These are phyloP conservation scores for Orchesella cincta DNA, from an alignment of 1,140 invertebrate species.

Conservation along the genomic window DNA sequence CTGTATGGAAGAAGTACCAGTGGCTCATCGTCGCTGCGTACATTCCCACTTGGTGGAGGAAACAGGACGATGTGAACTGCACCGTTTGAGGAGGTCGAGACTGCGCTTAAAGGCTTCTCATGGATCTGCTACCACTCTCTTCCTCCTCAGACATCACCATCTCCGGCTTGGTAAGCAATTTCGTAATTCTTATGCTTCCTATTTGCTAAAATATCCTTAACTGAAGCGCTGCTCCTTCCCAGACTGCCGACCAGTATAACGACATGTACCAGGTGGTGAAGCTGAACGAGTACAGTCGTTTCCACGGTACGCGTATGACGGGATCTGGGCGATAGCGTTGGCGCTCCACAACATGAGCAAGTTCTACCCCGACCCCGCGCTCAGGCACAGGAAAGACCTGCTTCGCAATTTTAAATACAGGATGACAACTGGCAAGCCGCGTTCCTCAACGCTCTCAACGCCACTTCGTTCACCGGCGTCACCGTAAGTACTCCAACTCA, in stretches of 20 bases:
- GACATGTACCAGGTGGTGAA: conserved; percentile 77
- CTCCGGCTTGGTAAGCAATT: conserved; percentile 80
- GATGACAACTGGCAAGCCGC: conserved; percentile 83
- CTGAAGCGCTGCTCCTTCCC: conserved; percentile 50
- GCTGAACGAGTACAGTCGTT: conserved; percentile 82
- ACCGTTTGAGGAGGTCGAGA: conserved; percentile 71
- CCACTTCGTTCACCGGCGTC: conserved; percentile 90
- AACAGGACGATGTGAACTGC: conserved; percentile 63
- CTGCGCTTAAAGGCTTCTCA: conserved; percentile 88
- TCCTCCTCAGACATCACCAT: conserved; percentile 77
- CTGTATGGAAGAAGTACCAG: conserved; percentile 91
- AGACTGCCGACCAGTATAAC: conserved; percentile 87
- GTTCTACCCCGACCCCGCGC: conserved; percentile 60
- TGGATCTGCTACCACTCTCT: conserved; percentile 75
- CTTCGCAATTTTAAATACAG: conserved; percentile 80
- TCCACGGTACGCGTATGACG: conserved; percentile 98
- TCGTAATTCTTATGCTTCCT: too few relatives aligned
- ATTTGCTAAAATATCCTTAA: too few relatives aligned
- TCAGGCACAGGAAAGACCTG: conserved; percentile 66
- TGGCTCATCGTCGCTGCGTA: conserved; percentile 95
- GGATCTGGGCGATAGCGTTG: conserved; percentile 92
- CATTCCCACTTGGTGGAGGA: conserved; percentile 71
- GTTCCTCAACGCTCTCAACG: conserved; percentile 82
- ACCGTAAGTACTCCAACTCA: conserved; percentile 71
- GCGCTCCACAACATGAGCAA: conserved; percentile 81